These are phyloP conservation scores for Xanthia icteritia DNA, from an alignment of 2,888 invertebrate species.

Conservation along the genomic window DNA sequence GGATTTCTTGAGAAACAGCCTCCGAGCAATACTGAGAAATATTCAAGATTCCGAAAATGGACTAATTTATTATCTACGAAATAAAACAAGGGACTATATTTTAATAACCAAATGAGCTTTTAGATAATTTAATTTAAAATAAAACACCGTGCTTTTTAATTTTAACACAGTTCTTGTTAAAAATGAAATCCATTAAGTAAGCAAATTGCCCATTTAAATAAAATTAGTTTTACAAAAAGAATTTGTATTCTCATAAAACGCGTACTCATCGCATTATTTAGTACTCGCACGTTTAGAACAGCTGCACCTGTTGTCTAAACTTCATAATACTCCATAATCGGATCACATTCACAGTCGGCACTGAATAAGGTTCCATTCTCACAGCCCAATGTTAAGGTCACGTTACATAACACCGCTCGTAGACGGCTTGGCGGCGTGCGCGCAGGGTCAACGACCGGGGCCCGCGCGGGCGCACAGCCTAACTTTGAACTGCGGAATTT, in stretches of 20 bases:
- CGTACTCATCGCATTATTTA: conserved; percentile 29
- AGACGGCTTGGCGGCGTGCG: conserved; percentile 89
- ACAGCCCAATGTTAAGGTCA: conserved; percentile 88
- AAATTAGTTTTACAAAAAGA: conserved; percentile 16
- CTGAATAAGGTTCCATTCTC: conserved; percentile 72
- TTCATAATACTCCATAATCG: conserved; percentile 46
- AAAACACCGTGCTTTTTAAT: conserved; percentile 17
- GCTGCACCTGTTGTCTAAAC: conserved; percentile 45
- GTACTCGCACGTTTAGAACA: conserved; percentile 12
- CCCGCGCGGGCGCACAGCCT: conserved; percentile 85
- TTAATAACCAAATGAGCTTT: conserved; percentile 11
- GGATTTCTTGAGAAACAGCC: not conserved
- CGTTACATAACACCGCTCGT: conserved; percentile 83
- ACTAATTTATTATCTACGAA: not conserved
- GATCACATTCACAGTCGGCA: conserved; percentile 56
- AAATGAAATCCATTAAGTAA: conserved; percentile 11
- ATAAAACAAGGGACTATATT: conserved; percentile 3
- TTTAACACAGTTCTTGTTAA: conserved; percentile 2
- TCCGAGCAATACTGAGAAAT: not conserved
- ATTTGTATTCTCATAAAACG: conserved; percentile 11
- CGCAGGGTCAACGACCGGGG: conserved; percentile 85
- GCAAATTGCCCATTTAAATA: conserved; percentile 32
- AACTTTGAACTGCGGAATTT: conserved; percentile 82
- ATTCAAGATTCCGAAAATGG: not conserved
- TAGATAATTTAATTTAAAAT: conserved; percentile 27